Evolutionary conservation across 2,888 invertebrate genomes (phyloP), one percentile per base, ranked within the genome.

Genomic region (Philereme vetulata): DNA sequence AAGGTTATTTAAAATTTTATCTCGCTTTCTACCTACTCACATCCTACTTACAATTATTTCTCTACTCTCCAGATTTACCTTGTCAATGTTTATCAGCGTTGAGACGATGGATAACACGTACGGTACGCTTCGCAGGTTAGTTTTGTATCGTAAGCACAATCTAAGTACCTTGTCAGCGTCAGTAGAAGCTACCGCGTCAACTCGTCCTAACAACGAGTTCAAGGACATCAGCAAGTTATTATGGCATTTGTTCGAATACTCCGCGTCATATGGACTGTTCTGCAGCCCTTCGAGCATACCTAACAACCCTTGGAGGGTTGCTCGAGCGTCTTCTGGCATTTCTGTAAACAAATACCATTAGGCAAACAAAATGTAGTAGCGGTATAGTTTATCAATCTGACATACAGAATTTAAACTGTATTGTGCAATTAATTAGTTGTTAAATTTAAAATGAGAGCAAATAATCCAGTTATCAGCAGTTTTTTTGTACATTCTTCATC

Each of bases 91-190:
- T 55, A 62, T 55, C n/a, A 62, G 42, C 8, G 44, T 11, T 36
- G 58, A 55, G 11, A 58, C 49, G 36, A 58, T 59, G 9, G 55
- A 45, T 11, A 55, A 32, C 42, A 58, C 11, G 32, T 59, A 49
- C 4, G 54, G 50, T 50, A 54, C 44, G 7, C 47, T 51, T 56
- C 40, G 38, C 47, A 62, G 34, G 42, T 58, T 52, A 33, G 73
- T 42, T 67, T 38, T 43, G 66, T 57, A 33, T 63, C 38, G 40
- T 66, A 68, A 62, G 62, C 65, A 55, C 62, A 74, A 34, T 47
- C 54, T 81, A 78, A 62, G 4, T 71, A 64, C 51, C 54, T 56
- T 64, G 11, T 64, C 48, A 40, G 56, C 60, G 9, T 60, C 53
- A 9, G 8, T 9, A 3, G 43, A 10, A 9, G 50, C 35, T 35